phyloP scores from a whole-genome alignment of 2,113 vertebrate species.

The Bothrops jararaca region DNA sequence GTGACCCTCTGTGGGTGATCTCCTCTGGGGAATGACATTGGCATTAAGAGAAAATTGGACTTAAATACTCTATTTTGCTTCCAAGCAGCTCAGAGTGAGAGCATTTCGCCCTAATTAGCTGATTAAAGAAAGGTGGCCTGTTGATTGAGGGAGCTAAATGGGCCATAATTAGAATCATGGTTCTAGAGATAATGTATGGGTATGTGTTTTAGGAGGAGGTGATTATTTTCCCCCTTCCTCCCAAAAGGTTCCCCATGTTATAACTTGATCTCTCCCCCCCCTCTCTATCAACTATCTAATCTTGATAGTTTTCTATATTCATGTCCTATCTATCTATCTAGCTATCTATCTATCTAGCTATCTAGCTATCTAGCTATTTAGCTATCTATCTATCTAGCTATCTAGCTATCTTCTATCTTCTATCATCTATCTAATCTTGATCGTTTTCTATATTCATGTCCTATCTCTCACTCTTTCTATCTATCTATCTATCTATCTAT shows the following conservation, averaged over 20 bases:
- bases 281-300: too few species aligned
- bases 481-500: too few species aligned
- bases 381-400: not conserved
- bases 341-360: too few species aligned
- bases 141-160: constrained; percentile 69
- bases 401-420: not conserved
- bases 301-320: too few species aligned
- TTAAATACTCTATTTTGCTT: constrained; percentile 50
- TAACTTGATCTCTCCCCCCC: too few species aligned
- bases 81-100: constrained; percentile 53
- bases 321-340: too few species aligned
- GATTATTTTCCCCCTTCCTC: constrained; percentile 33
- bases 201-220: not conserved
- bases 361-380: too few species aligned
- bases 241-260: not conserved
- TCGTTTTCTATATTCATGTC: not conserved
- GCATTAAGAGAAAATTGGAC: not conserved
- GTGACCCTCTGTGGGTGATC: not conserved
- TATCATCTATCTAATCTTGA: not conserved
- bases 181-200: constrained; percentile 48
- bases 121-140: constrained; percentile 65
- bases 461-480: too few species aligned
- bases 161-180: constrained; percentile 65
- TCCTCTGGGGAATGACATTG: constrained; percentile 5
- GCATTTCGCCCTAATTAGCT: constrained; percentile 61